Conservation (phyloP, 2,797 vertebrate species). For the Clarias platycephalus region DNA sequence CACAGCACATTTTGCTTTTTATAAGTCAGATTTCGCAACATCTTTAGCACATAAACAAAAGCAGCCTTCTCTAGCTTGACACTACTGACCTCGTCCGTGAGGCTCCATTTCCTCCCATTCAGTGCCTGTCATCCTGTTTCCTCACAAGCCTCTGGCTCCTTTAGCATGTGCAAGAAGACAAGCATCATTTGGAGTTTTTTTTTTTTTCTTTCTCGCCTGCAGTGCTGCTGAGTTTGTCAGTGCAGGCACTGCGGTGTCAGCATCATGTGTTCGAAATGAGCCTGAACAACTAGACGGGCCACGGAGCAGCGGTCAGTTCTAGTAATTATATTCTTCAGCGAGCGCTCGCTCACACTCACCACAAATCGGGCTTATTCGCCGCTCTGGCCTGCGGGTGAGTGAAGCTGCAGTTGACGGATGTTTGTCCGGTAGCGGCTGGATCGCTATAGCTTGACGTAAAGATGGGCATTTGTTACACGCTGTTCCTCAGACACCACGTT, state of each 20-base stretch:
- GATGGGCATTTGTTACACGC: conserved; percentile 7
- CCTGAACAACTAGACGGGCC: conserved; percentile 60
- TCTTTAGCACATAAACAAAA: conserved; percentile 15
- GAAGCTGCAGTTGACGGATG: conserved; percentile 9
- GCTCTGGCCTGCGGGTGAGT: conserved; percentile 15
- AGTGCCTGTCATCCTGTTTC: conserved; percentile 53
- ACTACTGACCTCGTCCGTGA: background rate
- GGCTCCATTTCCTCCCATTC: conserved; percentile 29
- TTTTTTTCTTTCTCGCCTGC: conserved; percentile 49
- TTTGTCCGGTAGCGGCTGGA: background rate
- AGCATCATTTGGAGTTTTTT: conserved; percentile 63
- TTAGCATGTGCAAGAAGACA: conserved; percentile 46
- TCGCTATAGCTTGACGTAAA: conserved; percentile 4
- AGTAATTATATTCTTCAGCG: conserved; percentile 67
- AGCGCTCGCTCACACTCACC: conserved; percentile 46
- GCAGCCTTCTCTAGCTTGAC: conserved; percentile 1
- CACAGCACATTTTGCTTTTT: background rate
- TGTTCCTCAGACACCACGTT: background rate
- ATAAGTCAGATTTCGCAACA: background rate
- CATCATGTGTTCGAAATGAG: conserved; percentile 60
- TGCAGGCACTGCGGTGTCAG: conserved; percentile 65
- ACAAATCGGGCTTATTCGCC: conserved; percentile 40
- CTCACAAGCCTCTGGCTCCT: conserved; percentile 38
- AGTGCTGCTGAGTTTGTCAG: conserved; percentile 64
- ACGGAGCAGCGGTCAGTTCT: conserved; percentile 62